These are phyloP conservation scores for Amphiprion percula DNA, from an alignment of 2,113 vertebrate species.

Conservation along the genomic window DNA sequence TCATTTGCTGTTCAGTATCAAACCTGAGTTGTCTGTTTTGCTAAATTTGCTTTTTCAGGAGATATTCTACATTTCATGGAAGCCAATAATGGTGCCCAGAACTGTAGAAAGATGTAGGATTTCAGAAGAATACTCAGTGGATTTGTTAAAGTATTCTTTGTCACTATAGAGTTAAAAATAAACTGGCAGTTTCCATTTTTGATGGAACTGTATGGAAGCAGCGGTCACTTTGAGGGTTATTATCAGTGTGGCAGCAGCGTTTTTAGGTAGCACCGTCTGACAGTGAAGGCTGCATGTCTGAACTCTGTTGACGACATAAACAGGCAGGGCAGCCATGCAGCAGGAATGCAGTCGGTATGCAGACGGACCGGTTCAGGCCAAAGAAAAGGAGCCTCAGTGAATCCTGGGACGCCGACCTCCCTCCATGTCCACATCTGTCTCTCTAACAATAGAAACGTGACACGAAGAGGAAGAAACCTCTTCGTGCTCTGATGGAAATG, in stretches of 20 bases:
- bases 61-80: too few relatives aligned
- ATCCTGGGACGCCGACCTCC: slow-evolving; percentile 10
- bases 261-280: not conserved
- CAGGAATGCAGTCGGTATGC: slow-evolving; percentile 69
- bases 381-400: not conserved
- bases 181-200: too few relatives aligned
- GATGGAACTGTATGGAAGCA: not conserved
- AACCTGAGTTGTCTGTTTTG: too few relatives aligned
- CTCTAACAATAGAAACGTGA: slow-evolving; percentile 25
- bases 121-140: too few relatives aligned
- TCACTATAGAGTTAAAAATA: too few relatives aligned
- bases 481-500: not conserved
- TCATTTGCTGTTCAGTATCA: too few relatives aligned
- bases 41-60: too few relatives aligned
- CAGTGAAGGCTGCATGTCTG: not conserved
- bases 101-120: too few relatives aligned
- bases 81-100: too few relatives aligned
- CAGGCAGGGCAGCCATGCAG: slow-evolving; percentile 5
- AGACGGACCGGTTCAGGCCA: slow-evolving; percentile 65
- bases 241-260: not conserved
- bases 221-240: not conserved
- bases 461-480: not conserved
- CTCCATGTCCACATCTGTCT: not conserved
- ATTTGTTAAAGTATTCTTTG: too few relatives aligned
- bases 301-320: not conserved